Evolutionary conservation across 2,113 vertebrate species (phyloP).

Genomic region (Plestiodon gilberti): DNA sequence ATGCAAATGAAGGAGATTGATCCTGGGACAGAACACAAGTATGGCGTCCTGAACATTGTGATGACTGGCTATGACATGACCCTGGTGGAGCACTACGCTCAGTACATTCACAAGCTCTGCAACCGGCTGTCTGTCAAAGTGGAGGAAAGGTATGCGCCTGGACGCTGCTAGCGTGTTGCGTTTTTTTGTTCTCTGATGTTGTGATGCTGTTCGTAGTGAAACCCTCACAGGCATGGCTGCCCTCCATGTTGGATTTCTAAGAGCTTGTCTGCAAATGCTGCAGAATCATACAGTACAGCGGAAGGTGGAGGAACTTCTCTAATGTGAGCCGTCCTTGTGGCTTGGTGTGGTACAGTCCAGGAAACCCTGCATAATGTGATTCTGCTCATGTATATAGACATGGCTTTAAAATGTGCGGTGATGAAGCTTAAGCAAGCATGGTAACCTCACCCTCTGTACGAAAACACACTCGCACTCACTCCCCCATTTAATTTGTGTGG

Average conservation of each 20-base stretch:
- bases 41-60: conserved; percentile 85
- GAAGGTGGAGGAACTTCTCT: background rate
- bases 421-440: too few relatives aligned
- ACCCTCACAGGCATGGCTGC: background rate
- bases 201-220: background rate
- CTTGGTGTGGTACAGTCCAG: background rate
- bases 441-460: too few relatives aligned
- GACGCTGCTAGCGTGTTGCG: background rate
- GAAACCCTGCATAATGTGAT: background rate
- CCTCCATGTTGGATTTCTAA: background rate
- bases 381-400: background rate
- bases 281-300: background rate
- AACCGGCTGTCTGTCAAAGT: conserved; percentile 82
- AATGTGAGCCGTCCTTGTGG: background rate
- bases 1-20: conserved; percentile 78
- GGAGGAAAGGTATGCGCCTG: conserved; percentile 78
- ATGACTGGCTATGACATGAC: conserved; percentile 90
- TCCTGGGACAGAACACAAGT: conserved; percentile 73
- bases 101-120: conserved; percentile 89
- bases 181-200: background rate
- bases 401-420: too few relatives aligned
- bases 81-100: conserved; percentile 85
- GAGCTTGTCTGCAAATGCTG: background rate
- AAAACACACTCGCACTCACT: too few relatives aligned
- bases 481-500: too few relatives aligned